Conservation (phyloP, 2,888 invertebrate genomes). For the Stegana nigrithorax region DNA sequence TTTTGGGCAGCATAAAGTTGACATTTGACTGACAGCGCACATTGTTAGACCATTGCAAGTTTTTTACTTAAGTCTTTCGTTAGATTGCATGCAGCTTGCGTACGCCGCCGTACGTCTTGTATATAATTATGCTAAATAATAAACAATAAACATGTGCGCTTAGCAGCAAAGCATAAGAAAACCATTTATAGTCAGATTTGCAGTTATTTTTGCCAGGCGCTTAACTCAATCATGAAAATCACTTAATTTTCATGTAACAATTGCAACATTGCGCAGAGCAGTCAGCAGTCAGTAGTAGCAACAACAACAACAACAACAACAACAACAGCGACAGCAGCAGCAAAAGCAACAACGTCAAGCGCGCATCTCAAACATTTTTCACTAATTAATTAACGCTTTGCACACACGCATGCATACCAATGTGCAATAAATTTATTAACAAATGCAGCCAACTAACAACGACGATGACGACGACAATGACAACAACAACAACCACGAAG, state of each 20-base stretch:
- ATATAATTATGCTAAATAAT: constrained; percentile 2
- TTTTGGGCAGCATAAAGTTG: constrained; percentile 40
- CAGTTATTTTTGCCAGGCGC: not conserved
- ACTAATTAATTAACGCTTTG: constrained; percentile 48
- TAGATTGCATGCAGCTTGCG: not conserved
- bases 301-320: too few relatives aligned
- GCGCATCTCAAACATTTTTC: constrained; percentile 36
- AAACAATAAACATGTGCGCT: not conserved
- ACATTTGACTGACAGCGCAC: constrained; percentile 49
- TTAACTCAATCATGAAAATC: constrained; percentile 10
- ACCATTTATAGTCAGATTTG: not conserved
- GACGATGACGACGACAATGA: not conserved
- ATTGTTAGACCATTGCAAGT: not conserved
- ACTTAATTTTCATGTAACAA: constrained; percentile 1
- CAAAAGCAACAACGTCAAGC: too few relatives aligned
- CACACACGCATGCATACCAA: constrained; percentile 29
- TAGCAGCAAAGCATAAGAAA: not conserved
- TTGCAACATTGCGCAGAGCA: too few relatives aligned
- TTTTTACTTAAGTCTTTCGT: constrained; percentile 26
- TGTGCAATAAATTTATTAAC: constrained; percentile 44
- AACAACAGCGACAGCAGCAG: not conserved
- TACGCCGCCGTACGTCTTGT: not conserved
- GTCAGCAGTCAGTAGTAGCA: too few relatives aligned
- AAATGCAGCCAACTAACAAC: constrained; percentile 14
- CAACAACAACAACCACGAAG: not conserved